These are phyloP conservation scores for Cynocephalus volans DNA, from an alignment of 2,113 vertebrate species.

Conservation along the genomic window DNA sequence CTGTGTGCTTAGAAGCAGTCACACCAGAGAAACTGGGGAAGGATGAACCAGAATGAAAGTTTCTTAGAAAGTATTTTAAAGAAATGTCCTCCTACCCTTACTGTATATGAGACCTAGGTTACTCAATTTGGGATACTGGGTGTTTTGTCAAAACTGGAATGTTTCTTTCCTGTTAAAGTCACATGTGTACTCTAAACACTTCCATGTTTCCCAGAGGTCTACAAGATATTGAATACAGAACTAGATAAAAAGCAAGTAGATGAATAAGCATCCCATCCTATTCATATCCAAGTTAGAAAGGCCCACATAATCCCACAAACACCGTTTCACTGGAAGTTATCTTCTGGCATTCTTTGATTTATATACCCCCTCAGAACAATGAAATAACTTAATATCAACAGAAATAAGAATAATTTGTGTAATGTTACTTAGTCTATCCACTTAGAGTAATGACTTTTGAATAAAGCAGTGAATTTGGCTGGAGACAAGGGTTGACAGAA, in stretches of 20 bases:
- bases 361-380: not conserved
- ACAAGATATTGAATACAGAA: constrained; percentile 43
- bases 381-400: not conserved
- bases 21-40: not conserved
- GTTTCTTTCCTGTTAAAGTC: not conserved
- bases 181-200: not conserved
- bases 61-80: constrained; percentile 33
- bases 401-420: not conserved
- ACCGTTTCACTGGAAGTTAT: not conserved
- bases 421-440: not conserved
- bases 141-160: constrained; percentile 19
- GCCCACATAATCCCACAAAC: not conserved
- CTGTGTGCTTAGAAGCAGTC: not conserved
- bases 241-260: not conserved
- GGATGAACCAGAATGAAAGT: not conserved
- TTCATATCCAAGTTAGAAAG: constrained; percentile 46
- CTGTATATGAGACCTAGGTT: not conserved
- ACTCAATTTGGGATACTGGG: constrained; percentile 11
- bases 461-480: not conserved
- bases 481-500: not conserved
- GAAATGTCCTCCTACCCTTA: not conserved
- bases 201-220: not conserved
- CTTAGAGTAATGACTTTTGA: constrained; percentile 5
- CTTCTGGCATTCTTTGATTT: not conserved
- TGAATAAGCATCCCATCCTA: not conserved